Evolutionary conservation across 2,888 invertebrate species (phyloP), one percentile per base, ranked within the genome.

Genomic region (Chrysotoxum bicinctum): DNA sequence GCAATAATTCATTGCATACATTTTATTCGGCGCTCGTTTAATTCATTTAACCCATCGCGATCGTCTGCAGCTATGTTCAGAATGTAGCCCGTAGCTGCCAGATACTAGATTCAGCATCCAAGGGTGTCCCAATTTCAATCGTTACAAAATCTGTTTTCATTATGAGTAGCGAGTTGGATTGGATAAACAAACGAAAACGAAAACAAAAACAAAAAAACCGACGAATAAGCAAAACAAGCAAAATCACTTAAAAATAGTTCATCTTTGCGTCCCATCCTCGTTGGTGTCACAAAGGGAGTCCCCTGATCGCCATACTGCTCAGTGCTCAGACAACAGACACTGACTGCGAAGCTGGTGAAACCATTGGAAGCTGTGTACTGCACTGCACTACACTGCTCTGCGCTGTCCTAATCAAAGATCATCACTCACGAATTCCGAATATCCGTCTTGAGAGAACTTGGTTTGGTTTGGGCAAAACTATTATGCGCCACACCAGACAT

Each of bases 91-190:
- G 58, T 58, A 58, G 58, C 58, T 37, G 19, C 21, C 3, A 21
- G 35, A 50, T 50, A 40, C 26, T 21, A 79, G 75, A 73, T 69
- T 58, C 79, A 66, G 70, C 84, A 72, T 72, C 80, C 80, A 78
- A 80, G 80, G 85, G 85, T 85, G 85, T 85, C 85, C 85, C 85
- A 85, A 76, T 85, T 85, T 80, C 80, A 80, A 85, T 85, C 80
- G 80, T 80, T 85, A 85, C 85, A 80, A 80, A 85, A 80, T 80
- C 72, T 76, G 80, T 85, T 85, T 80, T 80, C 85, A 80, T 80
- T 80, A 80, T 76, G 80, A 80, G 80, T 69, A 70, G 77, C 78
- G 50, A 23, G 30, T 45, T 64, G 30, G 9, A 64, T 62, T 62
- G 58, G 35, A 35, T 23, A 16, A 4, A 40, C 30, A 40, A 62